A percentile compares a stretch with the other conserved stretches of the same genome.
These are phyloP conservation scores for Salvelinus alpinus DNA, from an alignment of 2,113 vertebrate genomes.

Conservation along the genomic window DNA sequence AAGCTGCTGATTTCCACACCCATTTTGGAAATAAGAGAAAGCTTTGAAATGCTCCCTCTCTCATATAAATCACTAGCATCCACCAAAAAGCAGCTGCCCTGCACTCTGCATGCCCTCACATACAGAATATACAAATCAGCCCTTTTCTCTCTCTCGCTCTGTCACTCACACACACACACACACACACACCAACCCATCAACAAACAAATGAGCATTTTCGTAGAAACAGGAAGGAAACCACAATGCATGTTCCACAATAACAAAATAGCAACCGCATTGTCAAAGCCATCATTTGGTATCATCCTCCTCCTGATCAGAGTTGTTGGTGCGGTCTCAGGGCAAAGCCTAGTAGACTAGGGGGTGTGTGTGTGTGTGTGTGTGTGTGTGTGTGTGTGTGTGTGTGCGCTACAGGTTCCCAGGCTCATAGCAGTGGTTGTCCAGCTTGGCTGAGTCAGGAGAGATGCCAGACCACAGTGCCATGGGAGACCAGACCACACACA, in stretches of 20 bases:
- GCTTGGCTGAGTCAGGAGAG: constrained; percentile 59
- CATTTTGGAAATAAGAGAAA: constrained; percentile 78
- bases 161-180: constrained; percentile 54
- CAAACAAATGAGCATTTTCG: background rate
- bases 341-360: constrained; percentile 20
- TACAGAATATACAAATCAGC: constrained; percentile 5
- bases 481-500: constrained; percentile 49
- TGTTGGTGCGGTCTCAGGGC: background rate
- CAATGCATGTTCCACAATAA: constrained; percentile 30
- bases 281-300: constrained; percentile 31
- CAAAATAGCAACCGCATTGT: too few species aligned
- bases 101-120: constrained; percentile 10
- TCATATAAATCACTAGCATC: constrained; percentile 79
- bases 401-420: constrained; percentile 53
- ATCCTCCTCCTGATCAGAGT: constrained; percentile 36
- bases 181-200: constrained; percentile 48
- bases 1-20: constrained; percentile 91
- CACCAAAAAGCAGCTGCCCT: constrained; percentile 70
- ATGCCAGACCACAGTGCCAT: constrained; percentile 59
- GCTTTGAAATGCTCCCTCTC: constrained; percentile 82
- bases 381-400: too few species aligned
- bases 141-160: constrained; percentile 1
- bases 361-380: background rate
- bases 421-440: constrained; percentile 31
- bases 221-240: too few species aligned